A percentile compares a stretch with the other conserved stretches of the same genome.
phyloP scores from a whole-genome alignment of 2,113 vertebrate genomes.

The Stigmatopora argus region DNA sequence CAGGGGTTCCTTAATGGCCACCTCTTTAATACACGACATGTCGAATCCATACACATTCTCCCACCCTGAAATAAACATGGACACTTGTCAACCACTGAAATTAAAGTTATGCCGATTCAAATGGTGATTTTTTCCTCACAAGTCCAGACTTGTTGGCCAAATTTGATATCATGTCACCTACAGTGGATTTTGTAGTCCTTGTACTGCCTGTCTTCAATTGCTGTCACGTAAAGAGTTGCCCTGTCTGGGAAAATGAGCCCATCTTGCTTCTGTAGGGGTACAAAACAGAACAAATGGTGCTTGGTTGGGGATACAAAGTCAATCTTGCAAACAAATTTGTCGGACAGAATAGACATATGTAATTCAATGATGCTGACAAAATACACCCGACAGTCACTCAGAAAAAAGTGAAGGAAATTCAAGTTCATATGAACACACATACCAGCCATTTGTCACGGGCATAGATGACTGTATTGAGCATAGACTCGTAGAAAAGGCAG shows the following conservation, averaged over 20 bases:
- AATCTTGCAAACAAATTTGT: background rate
- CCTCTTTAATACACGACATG: conserved; percentile 92
- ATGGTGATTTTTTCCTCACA: background rate
- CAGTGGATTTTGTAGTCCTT: conserved; percentile 96
- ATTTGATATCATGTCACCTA: conserved; percentile 53
- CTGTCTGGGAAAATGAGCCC: conserved; percentile 90
- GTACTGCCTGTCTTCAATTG: conserved; percentile 89
- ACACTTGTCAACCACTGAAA: background rate
- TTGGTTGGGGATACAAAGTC: too few relatives aligned
- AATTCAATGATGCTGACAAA: background rate
- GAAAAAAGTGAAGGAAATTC: background rate
- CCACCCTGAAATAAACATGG: conserved; percentile 76
- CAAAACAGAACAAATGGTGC: background rate
- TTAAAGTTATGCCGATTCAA: too few relatives aligned
- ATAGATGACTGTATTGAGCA: conserved; percentile 90
- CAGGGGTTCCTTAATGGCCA: conserved; percentile 87
- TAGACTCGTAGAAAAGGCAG: conserved; percentile 91
- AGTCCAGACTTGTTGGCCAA: background rate
- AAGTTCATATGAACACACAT: conserved; percentile 31
- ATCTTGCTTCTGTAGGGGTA: conserved; percentile 74
- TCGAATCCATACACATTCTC: conserved; percentile 92
- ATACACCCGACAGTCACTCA: background rate
- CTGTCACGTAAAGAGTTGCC: conserved; percentile 85
- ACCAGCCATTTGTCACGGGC: conserved; percentile 94
- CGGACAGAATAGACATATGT: background rate